Evolutionary conservation across 2,797 vertebrate genomes (phyloP), one percentile per base, ranked within the genome.

Genomic region (Adrianichthys oophorus): DNA sequence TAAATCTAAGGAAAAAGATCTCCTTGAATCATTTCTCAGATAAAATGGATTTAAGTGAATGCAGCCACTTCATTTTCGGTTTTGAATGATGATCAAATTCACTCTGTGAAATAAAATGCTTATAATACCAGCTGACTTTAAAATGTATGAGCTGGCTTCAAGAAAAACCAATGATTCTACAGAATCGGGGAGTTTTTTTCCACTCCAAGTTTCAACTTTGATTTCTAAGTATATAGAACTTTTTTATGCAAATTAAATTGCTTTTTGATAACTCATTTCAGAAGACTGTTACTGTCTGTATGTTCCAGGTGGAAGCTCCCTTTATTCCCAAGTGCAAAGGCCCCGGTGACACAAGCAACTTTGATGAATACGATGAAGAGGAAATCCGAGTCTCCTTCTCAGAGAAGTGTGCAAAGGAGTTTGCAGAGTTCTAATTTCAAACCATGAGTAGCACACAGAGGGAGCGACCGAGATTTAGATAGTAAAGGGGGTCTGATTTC

Each of bases 271-370:
- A 7, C 26, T 26, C 26, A 2, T 26, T 26, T 26, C 26, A 26
- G 26, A 26, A 26, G 6, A 26, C 26, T 7, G 32, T 37, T 37
- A 12, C 32, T 10, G 3, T 37, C 12, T 40, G 2, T 77, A 46
- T 79, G 6, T 85, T 84, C 41, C 80, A 95, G 94, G 94, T 96
- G 81, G 95, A 98, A 85, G 94, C 96, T 67, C 96, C 96, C 59
- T 98, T 98, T 88, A 96, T 97, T 87, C 96, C 96, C 42, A 97
- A 98, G 90, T 96, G 94, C 89, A 97, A 96, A 93, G 96, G 95
- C 78, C 94, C 96, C 0, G 95, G 96, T 1, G 95, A 97, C 91
- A 96, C 94, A 8, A 98, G 95, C 93, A 98, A 98, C 92, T 98
- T 98, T 37, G 95, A 98, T 3, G 96, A 97, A 87, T 98, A 98